Conservation (phyloP, 2,888 invertebrate genomes). For the Noctua comes region DNA sequence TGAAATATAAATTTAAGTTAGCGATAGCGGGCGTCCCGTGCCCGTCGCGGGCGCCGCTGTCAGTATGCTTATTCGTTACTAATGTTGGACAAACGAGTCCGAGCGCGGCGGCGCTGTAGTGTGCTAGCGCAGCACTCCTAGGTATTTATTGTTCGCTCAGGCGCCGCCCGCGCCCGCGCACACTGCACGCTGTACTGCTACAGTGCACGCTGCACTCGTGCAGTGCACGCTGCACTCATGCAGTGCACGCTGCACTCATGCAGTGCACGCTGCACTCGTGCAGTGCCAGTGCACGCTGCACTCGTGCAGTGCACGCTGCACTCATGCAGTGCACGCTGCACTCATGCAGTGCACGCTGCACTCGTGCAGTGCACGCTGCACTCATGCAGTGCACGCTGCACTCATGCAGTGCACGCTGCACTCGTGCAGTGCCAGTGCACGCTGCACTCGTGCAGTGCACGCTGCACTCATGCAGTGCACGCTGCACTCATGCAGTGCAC, state of each 20-base stretch:
- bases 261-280: background rate
- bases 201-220: background rate
- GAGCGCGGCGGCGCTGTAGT: background rate
- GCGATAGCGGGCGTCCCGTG: conserved; percentile 12
- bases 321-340: background rate
- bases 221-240: background rate
- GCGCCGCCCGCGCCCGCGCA: conserved; percentile 5
- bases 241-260: background rate
- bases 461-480: background rate
- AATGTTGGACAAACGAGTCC: conserved; percentile 6
- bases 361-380: background rate
- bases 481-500: background rate
- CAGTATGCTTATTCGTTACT: conserved; percentile 26
- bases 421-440: background rate
- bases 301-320: background rate
- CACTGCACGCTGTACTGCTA: background rate
- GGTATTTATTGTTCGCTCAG: background rate
- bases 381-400: background rate
- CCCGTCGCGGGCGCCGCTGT: conserved; percentile 2
- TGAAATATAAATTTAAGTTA: conserved; percentile 61
- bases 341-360: background rate
- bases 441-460: background rate
- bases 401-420: background rate
- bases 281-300: background rate
- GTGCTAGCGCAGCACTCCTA: conserved; percentile 7